Base-by-base conservation (phyloP, 2,797 vertebrate genomes). In the Macroramphosus scolopax region DNA sequence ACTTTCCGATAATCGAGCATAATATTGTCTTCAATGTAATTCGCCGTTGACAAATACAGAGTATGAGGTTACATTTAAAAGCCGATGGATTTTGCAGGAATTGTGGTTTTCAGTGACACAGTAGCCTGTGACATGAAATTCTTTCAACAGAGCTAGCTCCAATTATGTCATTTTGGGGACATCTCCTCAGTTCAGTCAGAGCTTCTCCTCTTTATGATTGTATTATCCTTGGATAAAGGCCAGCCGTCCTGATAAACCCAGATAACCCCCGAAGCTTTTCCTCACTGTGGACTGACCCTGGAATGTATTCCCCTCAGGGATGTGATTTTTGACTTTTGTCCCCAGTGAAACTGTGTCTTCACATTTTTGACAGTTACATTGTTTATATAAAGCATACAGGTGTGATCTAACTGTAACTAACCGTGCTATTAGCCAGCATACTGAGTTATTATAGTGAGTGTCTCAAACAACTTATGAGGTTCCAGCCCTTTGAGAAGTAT, bases 181-280 rank as follows among this genome's bases (percentile, higher is more conserved):
- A 18, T 55, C 12, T 51, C 41, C 29, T 53, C 45, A 8, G 58
- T 77, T 44, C 3, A 0, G 30, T 51, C 48, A 44, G 16, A 65
- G 39, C 44, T 36, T 39, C 32, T 51, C 17, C 59, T 36, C 35
- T 77, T 75, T 56, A 68, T 72, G 63, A 47, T 30, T 16, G 26
- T 68, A 33, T 64, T 55, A 49, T 68, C 57, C 30, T 63, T 80
- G 71, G 55, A 59, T 9, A 17, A 25, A 38, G 8, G 43, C 74
- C 77, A 84, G 54, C 17, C 13, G 2, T 68, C 20, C 51, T 34
- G 60, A 80, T 78, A 71, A 79, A 78, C 71, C 61, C 3, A 0
- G 51, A 79, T 82, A 74, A 73, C 68, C 30, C 63, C 59, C 41
- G 51, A 36, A 71, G 70, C 64, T 67, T 73, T 64, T 56, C 47